Evolutionary conservation across 92 coral and sea anemone genomes (phyloP).

Genomic region (Porites cylindrica): DNA sequence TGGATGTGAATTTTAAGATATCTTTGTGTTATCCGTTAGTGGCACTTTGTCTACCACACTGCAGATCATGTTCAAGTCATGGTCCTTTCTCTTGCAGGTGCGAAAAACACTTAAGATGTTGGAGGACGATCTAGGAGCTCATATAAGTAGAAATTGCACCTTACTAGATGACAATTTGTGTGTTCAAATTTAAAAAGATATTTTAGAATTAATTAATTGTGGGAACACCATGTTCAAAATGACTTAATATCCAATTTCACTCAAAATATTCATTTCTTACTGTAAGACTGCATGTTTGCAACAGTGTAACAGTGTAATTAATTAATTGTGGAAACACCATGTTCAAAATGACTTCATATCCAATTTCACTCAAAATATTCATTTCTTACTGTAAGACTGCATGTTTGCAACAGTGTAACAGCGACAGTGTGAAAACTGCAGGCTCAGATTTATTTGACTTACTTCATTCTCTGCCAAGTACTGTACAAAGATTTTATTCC

Average conservation of each 20-base stretch:
- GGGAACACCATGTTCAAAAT: not conserved
- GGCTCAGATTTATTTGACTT: not conserved
- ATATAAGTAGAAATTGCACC: slow-evolving; percentile 73
- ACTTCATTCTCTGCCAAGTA: not conserved
- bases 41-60: too few relatives aligned
- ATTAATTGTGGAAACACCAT: not conserved
- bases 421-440: not conserved
- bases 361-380: too few relatives aligned
- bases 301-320: too few relatives aligned
- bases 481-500: not conserved
- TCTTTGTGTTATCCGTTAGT: too few relatives aligned
- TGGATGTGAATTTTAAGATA: too few relatives aligned
- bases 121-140: slow-evolving; percentile 75
- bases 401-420: not conserved
- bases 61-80: not conserved
- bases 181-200: slow-evolving; percentile 25
- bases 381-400: too few relatives aligned
- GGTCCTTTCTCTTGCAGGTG: slow-evolving; percentile 54
- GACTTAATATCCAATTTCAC: too few relatives aligned
- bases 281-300: not conserved
- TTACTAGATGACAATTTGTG: slow-evolving; percentile 68
- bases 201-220: not conserved
- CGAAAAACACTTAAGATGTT: slow-evolving; percentile 84
- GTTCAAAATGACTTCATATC: too few relatives aligned
- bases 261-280: not conserved